Conservation (phyloP, 2,113 vertebrate genomes). For the Halcyon malimbica region DNA sequence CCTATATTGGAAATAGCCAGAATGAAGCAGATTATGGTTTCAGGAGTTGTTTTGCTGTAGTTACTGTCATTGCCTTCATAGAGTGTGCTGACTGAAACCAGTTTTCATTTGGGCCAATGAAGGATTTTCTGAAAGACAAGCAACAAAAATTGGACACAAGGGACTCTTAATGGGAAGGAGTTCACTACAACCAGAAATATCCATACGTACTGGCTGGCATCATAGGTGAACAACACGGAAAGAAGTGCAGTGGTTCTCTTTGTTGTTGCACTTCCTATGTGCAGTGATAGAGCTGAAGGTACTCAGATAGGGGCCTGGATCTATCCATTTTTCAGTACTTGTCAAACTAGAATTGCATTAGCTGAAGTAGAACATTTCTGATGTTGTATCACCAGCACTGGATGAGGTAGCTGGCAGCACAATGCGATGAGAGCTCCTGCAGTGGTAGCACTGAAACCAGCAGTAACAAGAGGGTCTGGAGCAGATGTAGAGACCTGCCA, state of each 20-base stretch:
- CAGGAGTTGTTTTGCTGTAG: neutral
- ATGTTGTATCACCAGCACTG: neutral
- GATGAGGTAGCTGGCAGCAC: neutral
- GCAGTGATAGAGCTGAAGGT: neutral
- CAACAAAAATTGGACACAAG: neutral
- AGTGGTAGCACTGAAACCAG: neutral
- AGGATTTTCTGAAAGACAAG: neutral
- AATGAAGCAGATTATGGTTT: neutral
- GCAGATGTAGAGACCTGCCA: neutral
- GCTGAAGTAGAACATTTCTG: neutral
- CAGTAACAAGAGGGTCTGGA: neutral
- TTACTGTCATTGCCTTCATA: neutral
- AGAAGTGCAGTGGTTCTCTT: neutral
- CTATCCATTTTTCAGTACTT: neutral
- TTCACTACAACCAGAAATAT: neutral
- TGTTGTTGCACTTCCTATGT: neutral
- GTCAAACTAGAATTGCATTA: neutral
- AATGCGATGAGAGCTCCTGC: neutral
- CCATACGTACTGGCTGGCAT: fast-evolving
- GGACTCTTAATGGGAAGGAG: neutral
- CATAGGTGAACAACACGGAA: neutral
- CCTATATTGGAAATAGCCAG: neutral
- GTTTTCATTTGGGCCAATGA: neutral
- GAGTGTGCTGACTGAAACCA: neutral
- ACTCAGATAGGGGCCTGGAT: neutral